A percentile compares a stretch with the other conserved stretches of the same genome.
These are phyloP conservation scores for Chaetorhynchus papuensis DNA, from an alignment of 2,113 vertebrate genomes.

Conservation along the genomic window DNA sequence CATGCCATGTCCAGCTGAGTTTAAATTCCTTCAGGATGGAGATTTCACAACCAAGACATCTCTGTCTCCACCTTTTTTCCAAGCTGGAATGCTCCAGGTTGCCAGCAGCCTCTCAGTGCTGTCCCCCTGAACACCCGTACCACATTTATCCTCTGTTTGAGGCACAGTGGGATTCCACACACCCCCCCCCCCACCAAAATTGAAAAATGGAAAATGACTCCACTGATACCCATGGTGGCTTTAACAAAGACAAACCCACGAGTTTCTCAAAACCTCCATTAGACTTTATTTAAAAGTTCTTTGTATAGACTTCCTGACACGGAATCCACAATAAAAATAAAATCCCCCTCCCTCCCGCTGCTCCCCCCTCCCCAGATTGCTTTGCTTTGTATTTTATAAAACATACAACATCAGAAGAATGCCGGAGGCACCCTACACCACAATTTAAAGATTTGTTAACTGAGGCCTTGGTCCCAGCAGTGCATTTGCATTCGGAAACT, in stretches of 20 bases:
- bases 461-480: constrained; percentile 67
- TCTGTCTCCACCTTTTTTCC: not conserved
- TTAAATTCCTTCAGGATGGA: not conserved
- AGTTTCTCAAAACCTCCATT: constrained; percentile 64
- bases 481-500: constrained; percentile 42
- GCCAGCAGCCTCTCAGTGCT: not conserved
- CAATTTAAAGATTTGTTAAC: constrained; percentile 49
- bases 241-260: not conserved
- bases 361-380: not conserved
- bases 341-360: not conserved
- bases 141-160: not conserved
- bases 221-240: not conserved
- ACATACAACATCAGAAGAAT: constrained; percentile 60
- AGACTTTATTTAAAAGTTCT: constrained; percentile 81
- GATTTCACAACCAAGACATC: not conserved
- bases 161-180: not conserved
- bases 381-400: constrained; percentile 45
- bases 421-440: constrained; percentile 51
- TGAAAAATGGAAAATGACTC: not conserved
- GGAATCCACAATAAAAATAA: constrained; percentile 73
- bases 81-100: not conserved
- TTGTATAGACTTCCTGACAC: constrained; percentile 76
- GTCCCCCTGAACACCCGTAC: not conserved
- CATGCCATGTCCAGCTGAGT: not conserved
- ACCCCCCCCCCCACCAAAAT: too few relatives aligned